phyloP scores from a whole-genome alignment of 1,140 invertebrate species.

The Paraescarpia echinospica region DNA sequence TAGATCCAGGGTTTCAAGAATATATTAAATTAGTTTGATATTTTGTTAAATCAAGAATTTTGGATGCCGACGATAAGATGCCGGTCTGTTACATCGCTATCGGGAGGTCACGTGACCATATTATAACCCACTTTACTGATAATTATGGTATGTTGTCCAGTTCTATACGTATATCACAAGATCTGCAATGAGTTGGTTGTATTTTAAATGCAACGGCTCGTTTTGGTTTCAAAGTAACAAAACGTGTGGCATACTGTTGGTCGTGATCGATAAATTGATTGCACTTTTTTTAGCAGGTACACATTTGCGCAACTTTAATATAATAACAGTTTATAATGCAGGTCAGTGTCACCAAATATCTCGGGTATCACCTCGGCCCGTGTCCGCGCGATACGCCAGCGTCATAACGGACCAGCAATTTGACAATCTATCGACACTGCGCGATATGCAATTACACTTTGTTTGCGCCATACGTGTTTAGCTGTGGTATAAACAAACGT shows the following conservation, averaged over 20 bases:
- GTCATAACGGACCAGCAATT: background rate
- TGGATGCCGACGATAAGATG: background rate
- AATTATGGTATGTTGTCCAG: background rate
- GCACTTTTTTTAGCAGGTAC: too few relatives aligned
- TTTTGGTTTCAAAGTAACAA: background rate
- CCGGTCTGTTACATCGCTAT: background rate
- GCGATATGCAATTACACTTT: background rate
- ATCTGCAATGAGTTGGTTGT: background rate
- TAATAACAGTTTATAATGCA: too few relatives aligned
- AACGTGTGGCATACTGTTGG: background rate
- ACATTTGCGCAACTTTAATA: too few relatives aligned
- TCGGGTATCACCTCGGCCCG: background rate
- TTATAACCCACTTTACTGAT: background rate
- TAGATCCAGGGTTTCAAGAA: too few relatives aligned
- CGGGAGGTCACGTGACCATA: background rate
- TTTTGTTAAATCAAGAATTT: background rate
- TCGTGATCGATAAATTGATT: too few relatives aligned
- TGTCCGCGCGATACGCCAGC: background rate
- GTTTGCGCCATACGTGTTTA: background rate
- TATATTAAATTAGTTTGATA: background rate
- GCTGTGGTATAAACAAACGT: background rate
- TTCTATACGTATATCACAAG: background rate
- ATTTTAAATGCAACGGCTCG: background rate
- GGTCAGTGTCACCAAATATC: too few relatives aligned
- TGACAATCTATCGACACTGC: background rate